phyloP scores from a whole-genome alignment of 2,113 vertebrate genomes.

The Grus americana region DNA sequence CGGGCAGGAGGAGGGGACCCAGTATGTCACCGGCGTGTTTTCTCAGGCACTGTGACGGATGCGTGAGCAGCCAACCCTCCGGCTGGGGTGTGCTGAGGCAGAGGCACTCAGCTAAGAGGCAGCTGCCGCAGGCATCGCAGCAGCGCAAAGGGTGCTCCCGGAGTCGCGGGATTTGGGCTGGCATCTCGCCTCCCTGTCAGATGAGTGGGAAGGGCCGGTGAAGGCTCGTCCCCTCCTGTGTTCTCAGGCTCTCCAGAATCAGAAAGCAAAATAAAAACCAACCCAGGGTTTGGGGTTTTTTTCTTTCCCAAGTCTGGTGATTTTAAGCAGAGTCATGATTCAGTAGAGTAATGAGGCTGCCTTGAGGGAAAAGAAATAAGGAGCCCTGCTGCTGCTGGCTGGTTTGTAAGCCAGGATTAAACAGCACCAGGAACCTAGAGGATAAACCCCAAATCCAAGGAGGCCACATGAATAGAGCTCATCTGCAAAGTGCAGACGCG shows the following conservation, averaged over 20 bases:
- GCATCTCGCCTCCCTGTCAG: neutral
- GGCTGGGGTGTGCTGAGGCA: neutral
- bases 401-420: neutral
- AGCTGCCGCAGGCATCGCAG: neutral
- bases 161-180: rapidly evolving
- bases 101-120: neutral
- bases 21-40: neutral
- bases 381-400: neutral
- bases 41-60: neutral
- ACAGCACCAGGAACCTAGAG: neutral
- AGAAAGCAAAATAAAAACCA: neutral
- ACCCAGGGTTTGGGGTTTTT: neutral
- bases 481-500: neutral
- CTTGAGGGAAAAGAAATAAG: neutral
- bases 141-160: rapidly evolving
- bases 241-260: neutral
- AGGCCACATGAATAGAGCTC: neutral
- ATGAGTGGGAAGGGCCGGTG: rapidly evolving
- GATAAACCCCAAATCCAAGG: neutral
- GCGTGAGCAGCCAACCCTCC: neutral
- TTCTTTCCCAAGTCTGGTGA: neutral
- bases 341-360: neutral
- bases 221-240: rapidly evolving
- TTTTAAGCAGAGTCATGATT: neutral
- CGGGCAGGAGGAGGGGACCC: slow-evolving; percentile 21